Evolutionary conservation across 1,140 invertebrate genomes (phyloP).

Genomic region (Drosophila obscura): DNA sequence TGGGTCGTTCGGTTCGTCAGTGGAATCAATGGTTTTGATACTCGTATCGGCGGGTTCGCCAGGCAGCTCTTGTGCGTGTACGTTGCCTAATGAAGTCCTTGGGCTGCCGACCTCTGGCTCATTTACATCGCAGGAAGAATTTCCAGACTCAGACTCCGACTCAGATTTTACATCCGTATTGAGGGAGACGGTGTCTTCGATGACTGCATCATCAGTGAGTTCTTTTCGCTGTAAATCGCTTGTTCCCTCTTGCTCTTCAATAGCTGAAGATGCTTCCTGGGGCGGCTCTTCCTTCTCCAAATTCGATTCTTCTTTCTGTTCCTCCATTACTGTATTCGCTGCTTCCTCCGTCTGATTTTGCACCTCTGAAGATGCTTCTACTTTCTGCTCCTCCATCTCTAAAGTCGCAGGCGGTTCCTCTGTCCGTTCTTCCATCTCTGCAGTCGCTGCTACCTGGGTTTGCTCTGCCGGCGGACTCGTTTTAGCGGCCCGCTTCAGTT

Average conservation of each 20-base stretch:
- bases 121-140: not conserved
- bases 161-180: conserved; percentile 14
- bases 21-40: not conserved
- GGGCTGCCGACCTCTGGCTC: not conserved
- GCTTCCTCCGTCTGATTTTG: not conserved
- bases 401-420: too few species aligned
- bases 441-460: conserved; percentile 8
- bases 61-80: not conserved
- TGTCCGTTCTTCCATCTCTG: not conserved
- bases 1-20: conserved; percentile 5
- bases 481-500: conserved; percentile 52
- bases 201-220: not conserved
- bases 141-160: conserved; percentile 18
- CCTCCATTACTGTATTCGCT: too few species aligned
- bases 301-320: too few species aligned
- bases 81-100: not conserved
- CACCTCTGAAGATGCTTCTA: not conserved
- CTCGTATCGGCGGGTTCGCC: not conserved
- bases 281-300: not conserved
- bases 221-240: not conserved
- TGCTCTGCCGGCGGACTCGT: too few species aligned
- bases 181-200: too few species aligned
- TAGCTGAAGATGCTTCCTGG: not conserved
- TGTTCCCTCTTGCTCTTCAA: not conserved
- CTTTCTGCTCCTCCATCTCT: not conserved